Evolutionary conservation across 2,113 vertebrate species (phyloP), one percentile per base, ranked within the genome.

Genomic region (Aldabrachelys gigantea): DNA sequence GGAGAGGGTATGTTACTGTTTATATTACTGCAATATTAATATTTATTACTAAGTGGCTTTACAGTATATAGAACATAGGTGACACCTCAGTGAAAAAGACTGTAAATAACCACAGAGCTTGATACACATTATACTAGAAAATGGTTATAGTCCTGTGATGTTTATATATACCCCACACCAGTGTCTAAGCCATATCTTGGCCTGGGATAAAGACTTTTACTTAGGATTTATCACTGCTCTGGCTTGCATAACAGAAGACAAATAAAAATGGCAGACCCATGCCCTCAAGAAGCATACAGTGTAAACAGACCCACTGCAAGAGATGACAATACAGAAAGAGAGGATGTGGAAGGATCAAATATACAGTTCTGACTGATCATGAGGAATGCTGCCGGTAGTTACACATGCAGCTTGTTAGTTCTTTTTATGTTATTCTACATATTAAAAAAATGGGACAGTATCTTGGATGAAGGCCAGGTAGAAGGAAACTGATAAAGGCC

Each of bases 171-270:
- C 8, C 65, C 35, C n/a, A 22, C 24, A 78, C 41, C 12, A 41
- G 22, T 76, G 38, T 76, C 41, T 44, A 75, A 75, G 38, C 22
- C 72, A 24, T 44, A 25, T 38, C 72, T 25, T 41, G 41, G 10
- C 38, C 19, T 38, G 72, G 9, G 83, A 56, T 56, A 91, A 41
- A 65, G 78, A 89, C 83, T 69, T 59, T 91, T 91, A 91, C 86
- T 92, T 76, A 54, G 81, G 89, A 92, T 87, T 95, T 95, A 59
- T 88, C 93, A 89, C 12, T 59, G 54, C 81, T 92, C 82, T 91
- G 59, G 65, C 35, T 85, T 31, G 53, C 89, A 89, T 57, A 91
- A 91, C 24, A 59, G 83, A 95, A 94, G 47, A 65, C 91, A 95
- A 96, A 91, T 83, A 91, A 57, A 85, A 87, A 94, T 11, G 90